Conservation (phyloP, 2,888 invertebrate species). For the Dorcus parallelipipedus region DNA sequence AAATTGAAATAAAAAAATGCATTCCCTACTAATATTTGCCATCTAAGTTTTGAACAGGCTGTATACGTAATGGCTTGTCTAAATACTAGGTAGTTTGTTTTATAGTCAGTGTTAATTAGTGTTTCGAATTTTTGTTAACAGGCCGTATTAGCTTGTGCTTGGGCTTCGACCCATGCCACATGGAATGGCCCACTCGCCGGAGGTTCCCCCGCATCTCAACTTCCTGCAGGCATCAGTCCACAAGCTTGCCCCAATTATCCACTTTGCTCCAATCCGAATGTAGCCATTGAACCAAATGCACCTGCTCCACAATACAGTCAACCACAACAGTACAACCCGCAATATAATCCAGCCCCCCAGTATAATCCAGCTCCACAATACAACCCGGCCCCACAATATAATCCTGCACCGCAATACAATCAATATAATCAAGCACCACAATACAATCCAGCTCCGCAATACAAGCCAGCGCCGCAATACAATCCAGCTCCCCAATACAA, state of each 20-base stretch:
- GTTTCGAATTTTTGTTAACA: constrained; percentile 25
- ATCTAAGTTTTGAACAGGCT: no score
- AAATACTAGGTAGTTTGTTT: no score
- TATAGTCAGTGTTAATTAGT: not conserved
- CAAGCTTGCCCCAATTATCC: constrained; percentile 49
- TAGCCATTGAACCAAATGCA: constrained; percentile 42
- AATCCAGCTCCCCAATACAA: constrained; percentile 11
- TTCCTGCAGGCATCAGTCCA: constrained; percentile 46
- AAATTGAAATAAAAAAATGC: no score
- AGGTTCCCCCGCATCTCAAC: constrained; percentile 42
- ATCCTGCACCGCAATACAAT: constrained; percentile 17
- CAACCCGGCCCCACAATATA: constrained; percentile 3
- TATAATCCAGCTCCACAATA: constrained; percentile 3
- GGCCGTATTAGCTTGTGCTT: constrained; percentile 42
- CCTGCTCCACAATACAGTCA: not conserved
- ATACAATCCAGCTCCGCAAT: constrained; percentile 9
- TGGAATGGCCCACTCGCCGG: constrained; percentile 48
- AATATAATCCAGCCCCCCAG: constrained; percentile 13
- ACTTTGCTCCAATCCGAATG: constrained; percentile 45
- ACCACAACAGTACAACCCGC: constrained; percentile 11
- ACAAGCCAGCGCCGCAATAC: constrained; percentile 10
- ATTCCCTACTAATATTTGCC: no score
- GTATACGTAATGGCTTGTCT: no score
- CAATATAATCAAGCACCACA: constrained; percentile 28
- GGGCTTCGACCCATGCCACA: constrained; percentile 39